Evolutionary conservation across 2,113 vertebrate species (phyloP), one percentile per base, ranked within the genome.

Genomic region (Trochalopteron elliotii): DNA sequence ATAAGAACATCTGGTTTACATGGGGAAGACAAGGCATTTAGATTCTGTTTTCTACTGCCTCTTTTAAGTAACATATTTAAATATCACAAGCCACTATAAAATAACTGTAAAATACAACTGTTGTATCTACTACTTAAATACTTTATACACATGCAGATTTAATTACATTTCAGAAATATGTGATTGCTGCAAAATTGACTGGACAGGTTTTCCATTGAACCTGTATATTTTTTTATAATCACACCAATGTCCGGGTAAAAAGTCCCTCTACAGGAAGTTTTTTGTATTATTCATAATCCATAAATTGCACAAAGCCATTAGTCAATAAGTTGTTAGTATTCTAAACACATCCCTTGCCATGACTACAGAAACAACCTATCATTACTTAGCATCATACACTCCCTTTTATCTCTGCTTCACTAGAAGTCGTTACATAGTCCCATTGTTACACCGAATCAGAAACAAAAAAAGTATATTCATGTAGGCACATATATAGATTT

Each of bases 291-390:
- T 93, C 74, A 75, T 74, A 86, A 81, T 49, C 89, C 67, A 57
- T 64, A 78, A 90, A 78, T 75, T 81, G n/a, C 64, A 90, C 53
- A 81, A 57, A 87, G 45, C 57, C 69, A 37, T 89, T 86, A 91
- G 45, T 95, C 88, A 85, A 65, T 92, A 89, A 95, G 80, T 14
- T 81, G 56, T 88, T 88, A 85, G 76, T 78, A 95, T 96, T 93
- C 89, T 50, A 87, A 94, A 89, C 14, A 12, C 79, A 83, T 91
- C 60, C 44, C 82, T 96, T 92, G 68, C 87, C 57, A 69, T 71
- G 83, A 84, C 78, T 93, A 87, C 83, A 93, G 82, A 79, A 96
- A 76, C 72, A 87, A 83, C 74, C 50, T 71, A 49, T 90, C 82
- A 67, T 92, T 94, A 85, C 63, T 86, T 87, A 78, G 52, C 60